Base-by-base conservation (phyloP, 2,888 invertebrate species). In the Ormia ochracea region DNA sequence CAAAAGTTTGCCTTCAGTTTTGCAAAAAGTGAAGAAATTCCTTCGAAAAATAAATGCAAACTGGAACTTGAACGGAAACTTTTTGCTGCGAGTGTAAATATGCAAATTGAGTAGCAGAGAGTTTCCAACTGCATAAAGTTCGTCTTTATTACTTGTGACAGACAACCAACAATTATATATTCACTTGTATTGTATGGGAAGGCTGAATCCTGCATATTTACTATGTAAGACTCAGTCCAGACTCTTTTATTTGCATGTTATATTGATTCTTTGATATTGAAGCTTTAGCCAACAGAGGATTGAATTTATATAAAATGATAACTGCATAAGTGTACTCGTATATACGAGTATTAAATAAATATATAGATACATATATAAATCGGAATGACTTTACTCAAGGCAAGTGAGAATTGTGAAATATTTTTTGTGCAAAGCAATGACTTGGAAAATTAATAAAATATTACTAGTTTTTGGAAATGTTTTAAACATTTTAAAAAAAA, bases 261-360 rank as follows among this genome's bases (percentile, higher is more conserved):
- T 76, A 80, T 80, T 72, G 80, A 72, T 80, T 73, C 56, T 56
- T 63, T 41, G 63, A 58, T 68, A 76, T 80, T 73, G 73, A 80
- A 45, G 58, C 50, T 23, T 33, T 1, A 33, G 58, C 5, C 43
- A 59, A 50, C 38, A 43, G 59, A 58, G 41, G 17, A 50, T 38
- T 66, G 41, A 50, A 74, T 48, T 69, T 69, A 52, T 12, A 69
- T 36, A 31, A 52, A 61, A 52, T 61, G 31, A 43, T 43, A 52
- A 63, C 1, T 33, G 61, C 23, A 21, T 50, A 31, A 9, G 2
- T 65, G n/a, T 23, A 4, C 23, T 1, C 1, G 10, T 43, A 3
- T 43, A 19, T 43, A 0, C 19, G 10, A 17, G 19, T 17, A 56
- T 65, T 48, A 38, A 65, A 58, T 56, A 58, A 36, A 61, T 58